Percentiles rank a stretch among this genome's conserved stretches.
These are phyloP conservation scores for Plestiodon gilberti DNA, from an alignment of 2,113 vertebrate species.

Conservation along the genomic window DNA sequence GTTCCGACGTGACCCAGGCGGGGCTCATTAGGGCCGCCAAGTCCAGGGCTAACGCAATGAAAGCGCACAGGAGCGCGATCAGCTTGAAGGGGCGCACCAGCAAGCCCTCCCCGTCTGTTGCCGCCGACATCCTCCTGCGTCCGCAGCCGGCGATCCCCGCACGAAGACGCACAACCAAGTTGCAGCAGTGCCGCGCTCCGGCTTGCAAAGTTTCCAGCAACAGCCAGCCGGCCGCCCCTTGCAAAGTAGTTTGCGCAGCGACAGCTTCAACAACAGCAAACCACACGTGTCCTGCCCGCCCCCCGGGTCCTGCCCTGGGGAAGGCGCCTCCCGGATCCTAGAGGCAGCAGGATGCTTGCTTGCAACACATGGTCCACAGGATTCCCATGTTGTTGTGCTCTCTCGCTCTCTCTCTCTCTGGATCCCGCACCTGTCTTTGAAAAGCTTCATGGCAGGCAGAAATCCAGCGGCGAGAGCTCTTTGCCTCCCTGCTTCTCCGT, in stretches of 20 bases:
- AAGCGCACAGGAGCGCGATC: conserved; percentile 81
- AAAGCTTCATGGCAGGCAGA: background rate
- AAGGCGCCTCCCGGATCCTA: background rate
- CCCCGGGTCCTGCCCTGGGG: background rate
- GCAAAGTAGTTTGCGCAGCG: background rate
- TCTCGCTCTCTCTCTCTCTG: no score
- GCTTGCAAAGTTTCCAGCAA: background rate
- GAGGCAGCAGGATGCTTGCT: background rate
- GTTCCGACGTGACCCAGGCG: conserved; percentile 84
- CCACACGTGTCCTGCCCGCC: background rate
- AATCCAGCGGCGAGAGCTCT: background rate
- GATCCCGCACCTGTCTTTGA: no score
- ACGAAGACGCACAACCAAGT: no score
- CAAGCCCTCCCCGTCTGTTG: conserved; percentile 71
- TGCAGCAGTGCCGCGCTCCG: no score
- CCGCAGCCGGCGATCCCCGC: background rate
- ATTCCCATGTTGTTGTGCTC: no score
- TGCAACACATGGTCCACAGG: no score
- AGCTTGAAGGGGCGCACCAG: conserved; percentile 82
- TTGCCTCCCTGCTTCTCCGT: background rate
- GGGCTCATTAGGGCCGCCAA: conserved; percentile 81
- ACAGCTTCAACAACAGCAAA: background rate
- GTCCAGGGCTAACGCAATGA: conserved; percentile 80
- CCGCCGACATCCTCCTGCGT: conserved; percentile 71
- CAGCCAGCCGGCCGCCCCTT: background rate